Percentiles rank a stretch among this genome's conserved stretches.
phyloP scores from a whole-genome alignment of 1,140 invertebrate genomes.

The Oreohelix idahoensis region DNA sequence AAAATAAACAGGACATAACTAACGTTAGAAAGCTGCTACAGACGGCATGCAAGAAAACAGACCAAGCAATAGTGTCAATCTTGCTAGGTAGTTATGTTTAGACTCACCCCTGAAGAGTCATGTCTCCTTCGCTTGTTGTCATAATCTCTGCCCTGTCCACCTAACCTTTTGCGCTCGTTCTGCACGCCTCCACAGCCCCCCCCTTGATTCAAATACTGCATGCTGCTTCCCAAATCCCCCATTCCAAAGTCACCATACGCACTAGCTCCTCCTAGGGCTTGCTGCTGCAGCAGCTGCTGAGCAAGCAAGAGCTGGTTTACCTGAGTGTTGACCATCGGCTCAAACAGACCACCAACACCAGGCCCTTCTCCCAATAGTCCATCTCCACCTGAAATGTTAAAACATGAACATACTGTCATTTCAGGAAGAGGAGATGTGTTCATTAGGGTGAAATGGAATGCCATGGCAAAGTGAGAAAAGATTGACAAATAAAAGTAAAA shows the following conservation, averaged over 20 bases:
- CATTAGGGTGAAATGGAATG: no score
- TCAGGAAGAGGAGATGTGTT: no score
- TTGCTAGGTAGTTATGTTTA: no score
- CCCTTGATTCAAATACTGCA: conserved; percentile 9
- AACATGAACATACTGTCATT: no score
- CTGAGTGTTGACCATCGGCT: conserved; percentile 21
- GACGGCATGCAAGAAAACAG: no score
- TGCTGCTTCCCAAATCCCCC: not conserved
- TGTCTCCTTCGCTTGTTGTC: conserved; percentile 15
- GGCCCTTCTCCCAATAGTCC: conserved; percentile 25
- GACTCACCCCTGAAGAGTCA: conserved; percentile 20
- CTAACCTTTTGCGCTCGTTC: conserved; percentile 14
- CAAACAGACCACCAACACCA: conserved; percentile 13
- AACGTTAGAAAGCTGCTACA: no score
- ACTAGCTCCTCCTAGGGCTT: conserved; percentile 10
- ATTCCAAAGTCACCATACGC: not conserved
- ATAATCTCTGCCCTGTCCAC: conserved; percentile 22
- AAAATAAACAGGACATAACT: no score
- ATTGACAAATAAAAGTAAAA: no score
- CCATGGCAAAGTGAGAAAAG: no score
- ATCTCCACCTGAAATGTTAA: conserved; percentile 9
- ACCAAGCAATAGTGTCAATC: no score
- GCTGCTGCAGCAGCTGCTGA: conserved; percentile 20
- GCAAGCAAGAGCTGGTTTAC: conserved; percentile 25
- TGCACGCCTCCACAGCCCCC: conserved; percentile 16